Percentiles rank a stretch among this genome's conserved stretches.
Evolutionary conservation across 2,888 invertebrate species (phyloP).

Genomic region (Tinea trinotella): DNA sequence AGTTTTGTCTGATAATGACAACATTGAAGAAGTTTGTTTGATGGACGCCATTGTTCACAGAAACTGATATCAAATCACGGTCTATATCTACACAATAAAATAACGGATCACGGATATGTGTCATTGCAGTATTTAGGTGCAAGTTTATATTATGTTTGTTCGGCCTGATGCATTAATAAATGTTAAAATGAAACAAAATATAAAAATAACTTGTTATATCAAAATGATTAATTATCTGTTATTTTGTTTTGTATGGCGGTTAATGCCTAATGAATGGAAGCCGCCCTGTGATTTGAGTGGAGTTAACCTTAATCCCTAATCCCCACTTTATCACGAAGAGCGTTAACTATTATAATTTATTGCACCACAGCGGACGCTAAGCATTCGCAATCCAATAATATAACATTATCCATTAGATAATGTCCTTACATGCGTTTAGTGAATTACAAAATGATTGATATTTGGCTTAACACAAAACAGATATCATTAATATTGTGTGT

Average conservation of each 20-base stretch:
- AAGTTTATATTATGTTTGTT: too few relatives aligned
- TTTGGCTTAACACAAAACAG: slow-evolving; percentile 40
- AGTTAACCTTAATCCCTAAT: slow-evolving; percentile 4
- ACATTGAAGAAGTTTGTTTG: not conserved
- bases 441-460: slow-evolving; percentile 45
- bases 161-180: too few relatives aligned
- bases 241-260: not conserved
- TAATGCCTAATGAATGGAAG: not conserved
- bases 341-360: not conserved
- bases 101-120: too few relatives aligned
- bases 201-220: too few relatives aligned
- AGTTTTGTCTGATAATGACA: not conserved
- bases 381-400: slow-evolving; percentile 12
- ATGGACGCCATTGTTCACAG: not conserved
- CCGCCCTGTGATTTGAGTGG: not conserved
- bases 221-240: too few relatives aligned
- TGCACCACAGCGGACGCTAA: slow-evolving; percentile 7
- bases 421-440: slow-evolving; percentile 30
- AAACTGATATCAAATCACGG: too few relatives aligned
- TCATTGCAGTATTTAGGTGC: too few relatives aligned
- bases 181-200: too few relatives aligned
- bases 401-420: slow-evolving; percentile 13
- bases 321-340: slow-evolving; percentile 6
- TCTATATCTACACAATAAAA: too few relatives aligned
- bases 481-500: slow-evolving; percentile 54